Evolutionary conservation across 92 coral and sea anemone genomes (phyloP).

Genomic region (Umimayanthus kanabou): DNA sequence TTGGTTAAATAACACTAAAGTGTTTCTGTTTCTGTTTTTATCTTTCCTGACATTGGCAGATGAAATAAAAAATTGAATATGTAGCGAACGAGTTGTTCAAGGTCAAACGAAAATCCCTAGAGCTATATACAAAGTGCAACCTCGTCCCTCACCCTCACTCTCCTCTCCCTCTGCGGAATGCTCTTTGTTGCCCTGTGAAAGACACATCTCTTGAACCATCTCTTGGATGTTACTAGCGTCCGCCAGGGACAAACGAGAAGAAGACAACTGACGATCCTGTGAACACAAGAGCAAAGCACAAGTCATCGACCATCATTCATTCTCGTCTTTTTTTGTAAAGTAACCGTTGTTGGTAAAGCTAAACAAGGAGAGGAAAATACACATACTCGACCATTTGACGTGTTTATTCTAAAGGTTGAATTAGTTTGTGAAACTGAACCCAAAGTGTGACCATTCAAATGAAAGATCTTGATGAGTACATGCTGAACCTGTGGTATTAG

Average conservation of each 20-base stretch:
- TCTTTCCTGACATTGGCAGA: too few relatives aligned
- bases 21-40: too few relatives aligned
- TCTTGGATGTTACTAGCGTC: slow-evolving; percentile 81
- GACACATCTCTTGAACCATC: slow-evolving; percentile 49
- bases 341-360: not conserved
- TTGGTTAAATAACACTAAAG: too few relatives aligned
- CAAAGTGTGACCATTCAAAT: not conserved
- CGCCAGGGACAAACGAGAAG: slow-evolving; percentile 87
- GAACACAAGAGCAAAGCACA: not conserved
- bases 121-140: too few relatives aligned
- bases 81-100: too few relatives aligned
- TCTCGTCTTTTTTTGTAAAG: not conserved
- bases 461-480: too few relatives aligned
- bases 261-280: slow-evolving; percentile 63
- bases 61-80: too few relatives aligned
- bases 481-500: not conserved
- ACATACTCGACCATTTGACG: not conserved
- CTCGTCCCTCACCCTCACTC: slow-evolving; percentile 22
- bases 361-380: too few relatives aligned
- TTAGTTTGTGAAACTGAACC: not conserved
- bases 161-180: not conserved
- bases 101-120: too few relatives aligned
- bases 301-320: not conserved
- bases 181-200: not conserved
- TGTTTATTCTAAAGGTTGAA: not conserved